Conservation (phyloP, 30 jellyfish, hydroid and myxozoan species). For the Aurelia coerulea region DNA sequence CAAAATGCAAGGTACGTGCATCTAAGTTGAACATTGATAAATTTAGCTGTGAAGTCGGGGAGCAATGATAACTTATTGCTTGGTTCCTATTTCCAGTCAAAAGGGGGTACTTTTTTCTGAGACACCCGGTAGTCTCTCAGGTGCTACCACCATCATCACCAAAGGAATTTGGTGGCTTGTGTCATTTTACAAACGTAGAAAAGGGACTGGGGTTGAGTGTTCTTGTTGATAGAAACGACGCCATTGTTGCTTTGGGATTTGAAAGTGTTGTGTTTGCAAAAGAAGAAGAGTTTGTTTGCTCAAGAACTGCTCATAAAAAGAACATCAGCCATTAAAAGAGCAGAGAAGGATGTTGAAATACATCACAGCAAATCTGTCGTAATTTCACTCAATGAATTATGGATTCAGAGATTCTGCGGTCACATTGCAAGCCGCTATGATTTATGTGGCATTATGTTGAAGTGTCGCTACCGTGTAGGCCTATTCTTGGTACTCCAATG, state of each 20-base stretch:
- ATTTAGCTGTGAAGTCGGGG: too few relatives aligned
- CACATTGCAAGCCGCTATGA: conserved; percentile 8
- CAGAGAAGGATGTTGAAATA: not conserved
- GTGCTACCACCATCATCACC: too few relatives aligned
- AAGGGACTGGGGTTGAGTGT: too few relatives aligned
- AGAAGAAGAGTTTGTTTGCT: not conserved
- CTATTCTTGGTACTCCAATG: not conserved
- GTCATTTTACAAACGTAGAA: too few relatives aligned
- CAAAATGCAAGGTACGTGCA: too few relatives aligned
- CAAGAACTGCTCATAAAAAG: not conserved
- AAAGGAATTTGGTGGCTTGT: too few relatives aligned
- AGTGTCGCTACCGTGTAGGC: not conserved
- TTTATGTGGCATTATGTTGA: not conserved
- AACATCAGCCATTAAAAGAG: conserved; percentile 1
- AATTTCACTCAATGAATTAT: not conserved
- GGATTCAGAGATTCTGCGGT: conserved; percentile 3
- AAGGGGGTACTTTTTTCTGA: too few relatives aligned
- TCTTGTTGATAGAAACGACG: conserved; percentile 67
- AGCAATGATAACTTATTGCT: too few relatives aligned
- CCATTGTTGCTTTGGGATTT: not conserved
- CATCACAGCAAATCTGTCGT: not conserved
- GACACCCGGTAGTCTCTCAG: too few relatives aligned
- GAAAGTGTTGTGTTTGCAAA: too few relatives aligned
- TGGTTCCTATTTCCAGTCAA: too few relatives aligned
- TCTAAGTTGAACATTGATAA: too few relatives aligned